These are phyloP conservation scores for Champsocephalus gunnari DNA, from an alignment of 2,797 vertebrate genomes.

Conservation along the genomic window DNA sequence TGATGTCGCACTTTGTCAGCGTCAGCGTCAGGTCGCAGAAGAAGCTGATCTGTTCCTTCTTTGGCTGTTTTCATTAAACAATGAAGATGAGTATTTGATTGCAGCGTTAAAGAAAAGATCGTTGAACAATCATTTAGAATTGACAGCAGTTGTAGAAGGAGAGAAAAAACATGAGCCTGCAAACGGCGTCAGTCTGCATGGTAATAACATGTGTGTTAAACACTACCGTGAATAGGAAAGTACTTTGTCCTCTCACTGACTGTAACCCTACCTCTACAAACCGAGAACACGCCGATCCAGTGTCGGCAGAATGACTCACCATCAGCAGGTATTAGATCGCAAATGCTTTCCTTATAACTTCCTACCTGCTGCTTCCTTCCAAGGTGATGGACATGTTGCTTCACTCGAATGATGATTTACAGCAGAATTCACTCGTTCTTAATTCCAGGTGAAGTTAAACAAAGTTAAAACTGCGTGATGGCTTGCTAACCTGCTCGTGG, in stretches of 20 bases:
- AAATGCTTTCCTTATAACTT: slow-evolving; percentile 3
- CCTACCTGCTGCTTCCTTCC: neutral
- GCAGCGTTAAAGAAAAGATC: neutral
- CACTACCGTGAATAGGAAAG: neutral
- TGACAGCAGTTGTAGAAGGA: neutral
- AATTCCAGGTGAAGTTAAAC: neutral
- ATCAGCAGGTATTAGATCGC: slow-evolving; percentile 45
- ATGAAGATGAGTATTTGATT: neutral
- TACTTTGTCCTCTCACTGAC: neutral
- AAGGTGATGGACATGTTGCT: neutral
- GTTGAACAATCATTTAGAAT: neutral
- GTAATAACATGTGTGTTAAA: neutral
- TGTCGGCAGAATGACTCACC: slow-evolving; percentile 44
- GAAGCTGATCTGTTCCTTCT: neutral
- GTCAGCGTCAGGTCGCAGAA: neutral
- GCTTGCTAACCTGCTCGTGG: slow-evolving; percentile 24
- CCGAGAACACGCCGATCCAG: neutral
- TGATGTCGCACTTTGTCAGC: neutral
- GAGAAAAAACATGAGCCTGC: neutral
- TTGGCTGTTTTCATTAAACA: neutral
- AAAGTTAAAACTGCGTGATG: slow-evolving; percentile 16
- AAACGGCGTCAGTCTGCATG: neutral
- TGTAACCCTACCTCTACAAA: neutral
- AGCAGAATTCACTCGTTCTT: neutral
- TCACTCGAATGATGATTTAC: neutral